These are phyloP conservation scores for Calonectris borealis DNA, from an alignment of 2,113 vertebrate species.

Conservation along the genomic window DNA sequence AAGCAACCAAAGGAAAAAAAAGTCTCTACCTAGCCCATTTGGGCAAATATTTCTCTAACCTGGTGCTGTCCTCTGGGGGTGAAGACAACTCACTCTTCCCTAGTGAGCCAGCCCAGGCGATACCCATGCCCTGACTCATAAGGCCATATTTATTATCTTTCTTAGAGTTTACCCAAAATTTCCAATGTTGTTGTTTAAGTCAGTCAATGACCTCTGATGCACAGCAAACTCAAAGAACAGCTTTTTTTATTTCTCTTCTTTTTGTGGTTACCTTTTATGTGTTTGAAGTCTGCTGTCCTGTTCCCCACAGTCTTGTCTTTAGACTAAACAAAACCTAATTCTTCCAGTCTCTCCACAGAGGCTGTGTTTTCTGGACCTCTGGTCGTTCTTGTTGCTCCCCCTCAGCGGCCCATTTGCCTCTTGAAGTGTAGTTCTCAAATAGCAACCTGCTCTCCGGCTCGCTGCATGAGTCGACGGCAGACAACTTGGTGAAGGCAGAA, in stretches of 20 bases:
- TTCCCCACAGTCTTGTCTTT: neutral
- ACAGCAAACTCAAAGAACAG: neutral
- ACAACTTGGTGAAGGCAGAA: neutral
- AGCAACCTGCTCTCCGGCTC: neutral
- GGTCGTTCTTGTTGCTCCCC: neutral
- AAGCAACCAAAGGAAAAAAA: constrained; percentile 24
- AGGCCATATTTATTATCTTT: constrained; percentile 39
- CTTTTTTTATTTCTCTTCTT: neutral
- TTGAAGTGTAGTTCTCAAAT: neutral
- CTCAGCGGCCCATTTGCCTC: neutral
- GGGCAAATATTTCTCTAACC: constrained; percentile 62
- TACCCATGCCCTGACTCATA: neutral
- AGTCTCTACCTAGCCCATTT: constrained; percentile 21
- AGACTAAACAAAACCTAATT: constrained; percentile 63
- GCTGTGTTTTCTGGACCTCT: neutral
- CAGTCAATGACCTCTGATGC: neutral
- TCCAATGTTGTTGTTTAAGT: constrained; percentile 26
- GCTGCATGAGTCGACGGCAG: neutral
- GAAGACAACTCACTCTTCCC: neutral
- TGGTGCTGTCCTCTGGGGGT: neutral
- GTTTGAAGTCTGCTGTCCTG: constrained; percentile 11
- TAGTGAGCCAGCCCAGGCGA: neutral
- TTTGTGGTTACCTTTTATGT: constrained; percentile 19
- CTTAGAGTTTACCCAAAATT: neutral
- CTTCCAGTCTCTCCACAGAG: neutral